Evolutionary conservation across 2,797 vertebrate genomes (phyloP), one percentile per base, ranked within the genome.

Genomic region (Protonibea diacanthus): DNA sequence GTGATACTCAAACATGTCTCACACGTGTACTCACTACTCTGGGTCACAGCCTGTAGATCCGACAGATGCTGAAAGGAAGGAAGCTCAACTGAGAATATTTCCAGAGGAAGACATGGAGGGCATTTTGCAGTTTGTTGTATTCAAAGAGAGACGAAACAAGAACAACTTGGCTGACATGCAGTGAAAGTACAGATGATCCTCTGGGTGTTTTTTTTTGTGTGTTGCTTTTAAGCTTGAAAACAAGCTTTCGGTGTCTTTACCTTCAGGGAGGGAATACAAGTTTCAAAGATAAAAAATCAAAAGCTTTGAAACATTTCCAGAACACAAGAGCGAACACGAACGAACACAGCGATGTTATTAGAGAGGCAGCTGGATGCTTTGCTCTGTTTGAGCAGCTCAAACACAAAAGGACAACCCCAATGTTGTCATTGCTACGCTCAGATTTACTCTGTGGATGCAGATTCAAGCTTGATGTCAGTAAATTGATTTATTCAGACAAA

Each of bases 241-340:
- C 6, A 0, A 58, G 40, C 62, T 25, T 72, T 53, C 13, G 25
- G 21, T 64, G 62, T 20, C 47, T 81, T 51, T 60, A 73, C 56
- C 64, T 78, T 73, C 21, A 58, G 59, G 56, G 56, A 45, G 53
- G 47, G 48, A 61, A 27, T 27, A 51, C 69, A 75, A 45, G 66
- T 79, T 84, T 77, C 25, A 61, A 56, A 76, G 59, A 79, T 60
- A 44, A 52, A 70, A 38, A 79, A 78, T 55, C 23, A 72, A 72
- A 73, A 45, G 25, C 29, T 48, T 29, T 61, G 59, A 60, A 70
- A 52, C 44, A 51, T 71, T 77, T 72, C 48, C 53, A 51, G 60
- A 73, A 71, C 20, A 59, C 65, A 42, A 4, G 48, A 45, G 49
- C 15, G 7, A 60, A 78, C 25, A 21, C 0, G 5, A 25, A n/a